Evolutionary conservation across 2,888 invertebrate species (phyloP).

Genomic region (Acanthopleura granulata): DNA sequence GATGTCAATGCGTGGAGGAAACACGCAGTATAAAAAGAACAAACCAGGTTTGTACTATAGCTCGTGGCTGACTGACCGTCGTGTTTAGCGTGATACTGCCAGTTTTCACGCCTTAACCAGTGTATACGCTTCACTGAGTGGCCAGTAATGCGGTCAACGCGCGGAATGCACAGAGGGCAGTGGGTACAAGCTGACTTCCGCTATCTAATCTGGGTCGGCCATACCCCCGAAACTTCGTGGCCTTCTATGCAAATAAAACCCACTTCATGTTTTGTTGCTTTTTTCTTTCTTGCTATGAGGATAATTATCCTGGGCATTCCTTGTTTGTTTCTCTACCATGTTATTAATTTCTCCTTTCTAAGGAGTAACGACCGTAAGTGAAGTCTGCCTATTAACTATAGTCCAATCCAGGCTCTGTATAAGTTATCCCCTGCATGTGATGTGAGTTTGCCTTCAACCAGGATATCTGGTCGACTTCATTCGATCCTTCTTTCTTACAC

Average conservation of each 20-base stretch:
- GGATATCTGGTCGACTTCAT: too few species aligned
- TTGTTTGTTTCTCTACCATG: background rate
- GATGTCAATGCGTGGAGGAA: too few species aligned
- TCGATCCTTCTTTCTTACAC: too few species aligned
- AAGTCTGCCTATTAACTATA: too few species aligned
- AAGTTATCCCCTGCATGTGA: too few species aligned
- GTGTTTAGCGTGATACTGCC: too few species aligned
- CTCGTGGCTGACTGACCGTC: too few species aligned
- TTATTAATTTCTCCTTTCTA: background rate
- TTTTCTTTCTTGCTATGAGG: background rate
- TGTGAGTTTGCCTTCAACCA: too few species aligned
- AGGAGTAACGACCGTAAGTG: too few species aligned
- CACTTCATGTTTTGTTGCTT: background rate
- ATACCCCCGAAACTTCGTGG: background rate
- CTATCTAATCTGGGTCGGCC: background rate
- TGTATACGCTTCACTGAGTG: background rate
- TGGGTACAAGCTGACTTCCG: background rate
- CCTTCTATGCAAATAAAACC: background rate
- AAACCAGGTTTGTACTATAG: too few species aligned
- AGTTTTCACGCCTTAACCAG: background rate
- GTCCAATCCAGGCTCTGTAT: too few species aligned
- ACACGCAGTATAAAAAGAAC: too few species aligned
- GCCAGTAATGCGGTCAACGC: background rate
- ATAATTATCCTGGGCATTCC: background rate
- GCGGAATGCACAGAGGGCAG: conserved; percentile 9